Base-by-base conservation (phyloP, 2,113 vertebrate genomes). In the Jaculus jaculus region DNA sequence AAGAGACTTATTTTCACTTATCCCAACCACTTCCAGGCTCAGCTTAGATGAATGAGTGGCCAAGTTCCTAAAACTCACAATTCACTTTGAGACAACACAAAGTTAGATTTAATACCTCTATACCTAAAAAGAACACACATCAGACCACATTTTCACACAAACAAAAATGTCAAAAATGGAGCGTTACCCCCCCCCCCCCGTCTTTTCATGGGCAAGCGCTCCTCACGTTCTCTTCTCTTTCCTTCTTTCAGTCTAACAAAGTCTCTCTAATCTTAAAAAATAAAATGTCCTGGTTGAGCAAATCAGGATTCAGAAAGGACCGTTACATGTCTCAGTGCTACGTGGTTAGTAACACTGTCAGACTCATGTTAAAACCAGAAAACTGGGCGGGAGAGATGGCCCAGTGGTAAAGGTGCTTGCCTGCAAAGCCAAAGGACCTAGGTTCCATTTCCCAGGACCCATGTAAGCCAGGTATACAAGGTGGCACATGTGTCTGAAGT, bases 281-380 rank as follows among this genome's bases (percentile, higher is more conserved):
- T 6, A 47, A 47, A 47, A 47, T 6, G 42, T 47, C 42, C 42
- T 47, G 42, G 42, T 47, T 47, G 42, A 98, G 98, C 97, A 96
- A 97, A 98, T 98, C 97, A 97, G 97, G 97, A 97, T 98, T 97
- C 97, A 98, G 97, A 98, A 97, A 96, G 98, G 98, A 98, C 97
- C 98, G 98, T 98, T 97, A 96, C 95, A 96, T 98, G 97, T 98
- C 98, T 98, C 98, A 97, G 42, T 47, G 97, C 98, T 97, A 98
- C 98, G 98, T 98, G 98, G 97, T 98, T 98, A 98, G 98, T 98
- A 98, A 98, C 96, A 96, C 97, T 90, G 97, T 98, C 98, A 98
- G 98, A 98, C 97, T 98, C 98, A 98, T 97, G 97, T 97, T 98
- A 97, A 98, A 96, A 97, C 97, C 97, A 98, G 98, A 98, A 97